Percentiles rank a stretch among this genome's conserved stretches.
Conservation (phyloP, 2,113 vertebrate species). For the Callopanchax toddi region DNA sequence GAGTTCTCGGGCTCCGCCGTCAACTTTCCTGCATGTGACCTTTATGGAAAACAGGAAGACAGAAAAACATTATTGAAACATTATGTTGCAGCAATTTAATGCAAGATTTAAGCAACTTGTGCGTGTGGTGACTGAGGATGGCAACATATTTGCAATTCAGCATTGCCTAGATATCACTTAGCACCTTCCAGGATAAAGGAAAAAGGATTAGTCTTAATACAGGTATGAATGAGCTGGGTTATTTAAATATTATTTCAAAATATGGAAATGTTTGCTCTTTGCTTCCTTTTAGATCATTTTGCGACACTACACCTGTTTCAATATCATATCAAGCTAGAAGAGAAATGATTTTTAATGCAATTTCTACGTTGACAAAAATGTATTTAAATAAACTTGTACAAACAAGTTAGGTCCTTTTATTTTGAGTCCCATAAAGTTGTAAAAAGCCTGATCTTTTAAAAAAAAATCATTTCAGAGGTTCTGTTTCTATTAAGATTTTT, state of each 20-base stretch:
- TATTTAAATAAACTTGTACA: too few relatives aligned
- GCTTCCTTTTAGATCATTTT: background rate
- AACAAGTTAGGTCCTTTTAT: background rate
- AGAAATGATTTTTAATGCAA: too few relatives aligned
- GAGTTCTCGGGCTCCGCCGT: slow-evolving; percentile 79
- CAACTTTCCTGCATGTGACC: slow-evolving; percentile 85
- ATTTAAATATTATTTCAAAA: background rate
- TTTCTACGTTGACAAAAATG: too few relatives aligned
- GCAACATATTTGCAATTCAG: background rate
- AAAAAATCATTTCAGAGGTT: too few relatives aligned
- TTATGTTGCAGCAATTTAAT: too few relatives aligned
- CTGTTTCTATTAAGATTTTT: background rate
- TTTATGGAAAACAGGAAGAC: slow-evolving; percentile 66
- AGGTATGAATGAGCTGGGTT: background rate
- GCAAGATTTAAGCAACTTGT: background rate
- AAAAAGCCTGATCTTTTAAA: too few relatives aligned
- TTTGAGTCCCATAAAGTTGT: background rate
- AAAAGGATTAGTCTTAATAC: background rate
- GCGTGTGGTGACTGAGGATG: background rate
- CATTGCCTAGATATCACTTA: background rate
- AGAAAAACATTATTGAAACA: slow-evolving; percentile 11
- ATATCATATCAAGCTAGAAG: too few relatives aligned
- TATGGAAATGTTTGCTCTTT: background rate
- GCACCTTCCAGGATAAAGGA: background rate
- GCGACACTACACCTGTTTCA: too few relatives aligned